phyloP scores from a whole-genome alignment of 2,113 vertebrate genomes.

The Delphinapterus leucas region DNA sequence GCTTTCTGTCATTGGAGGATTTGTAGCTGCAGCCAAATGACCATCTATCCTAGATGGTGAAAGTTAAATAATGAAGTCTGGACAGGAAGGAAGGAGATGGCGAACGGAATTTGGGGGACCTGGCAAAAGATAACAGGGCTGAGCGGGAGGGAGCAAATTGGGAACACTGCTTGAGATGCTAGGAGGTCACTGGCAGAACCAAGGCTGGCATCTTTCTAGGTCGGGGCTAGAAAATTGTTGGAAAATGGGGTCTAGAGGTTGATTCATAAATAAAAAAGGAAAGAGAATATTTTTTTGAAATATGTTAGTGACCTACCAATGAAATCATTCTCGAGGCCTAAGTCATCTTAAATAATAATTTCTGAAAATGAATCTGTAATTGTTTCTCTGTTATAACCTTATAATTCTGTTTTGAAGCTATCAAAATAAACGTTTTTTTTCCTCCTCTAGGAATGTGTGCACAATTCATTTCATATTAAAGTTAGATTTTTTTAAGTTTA shows the following conservation, averaged over 20 bases:
- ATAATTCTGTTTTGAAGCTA: background rate
- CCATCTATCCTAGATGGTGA: background rate
- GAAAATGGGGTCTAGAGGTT: background rate
- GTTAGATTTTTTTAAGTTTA: background rate
- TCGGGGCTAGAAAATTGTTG: background rate
- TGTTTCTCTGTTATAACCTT: background rate
- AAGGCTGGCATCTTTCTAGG: background rate
- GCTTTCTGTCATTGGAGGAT: background rate
- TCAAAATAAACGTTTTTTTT: background rate
- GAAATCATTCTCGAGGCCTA: background rate
- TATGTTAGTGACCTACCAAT: background rate
- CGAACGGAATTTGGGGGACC: background rate
- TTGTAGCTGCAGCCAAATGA: background rate
- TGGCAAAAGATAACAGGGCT: background rate
- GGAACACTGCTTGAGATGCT: background rate
- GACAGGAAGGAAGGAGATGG: background rate
- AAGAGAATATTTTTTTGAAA: background rate
- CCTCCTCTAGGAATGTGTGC: background rate
- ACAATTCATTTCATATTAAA: background rate
- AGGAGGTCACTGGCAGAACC: fast-evolving
- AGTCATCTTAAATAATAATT: background rate
- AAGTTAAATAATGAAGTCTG: background rate
- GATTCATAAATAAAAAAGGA: background rate
- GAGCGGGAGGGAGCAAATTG: background rate
- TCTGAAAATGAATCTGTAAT: background rate